Percentiles rank a stretch among this genome's conserved stretches.
These are phyloP conservation scores for Dendrolimus kikuchii DNA, from an alignment of 1,140 invertebrate genomes.

Conservation along the genomic window DNA sequence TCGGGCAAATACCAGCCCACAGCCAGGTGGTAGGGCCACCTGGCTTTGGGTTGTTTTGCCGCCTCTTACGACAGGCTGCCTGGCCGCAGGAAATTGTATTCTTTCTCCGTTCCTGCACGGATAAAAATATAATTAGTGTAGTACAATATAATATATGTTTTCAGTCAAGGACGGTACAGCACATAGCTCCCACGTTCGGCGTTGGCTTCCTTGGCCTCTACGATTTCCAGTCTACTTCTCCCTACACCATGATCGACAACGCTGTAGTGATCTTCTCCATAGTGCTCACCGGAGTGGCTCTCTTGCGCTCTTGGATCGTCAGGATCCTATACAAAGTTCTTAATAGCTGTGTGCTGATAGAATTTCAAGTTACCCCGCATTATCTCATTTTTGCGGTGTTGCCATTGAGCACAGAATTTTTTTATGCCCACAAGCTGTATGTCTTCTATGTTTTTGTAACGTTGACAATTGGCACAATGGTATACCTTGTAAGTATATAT, in stretches of 20 bases:
- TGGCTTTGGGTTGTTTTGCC: too few species aligned
- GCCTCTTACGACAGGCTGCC: too few species aligned
- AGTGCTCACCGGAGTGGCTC: constrained; percentile 29
- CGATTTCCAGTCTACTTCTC: constrained; percentile 43
- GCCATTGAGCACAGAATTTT: constrained; percentile 40
- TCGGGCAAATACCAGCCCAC: too few species aligned
- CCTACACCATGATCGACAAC: constrained; percentile 46
- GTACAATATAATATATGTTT: constrained; percentile 14
- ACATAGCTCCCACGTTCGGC: constrained; percentile 29
- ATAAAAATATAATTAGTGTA: neutral
- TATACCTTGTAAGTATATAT: constrained; percentile 35
- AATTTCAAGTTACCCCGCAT: constrained; percentile 22
- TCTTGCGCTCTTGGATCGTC: constrained; percentile 38
- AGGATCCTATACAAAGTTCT: constrained; percentile 31
- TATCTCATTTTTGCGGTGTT: constrained; percentile 43
- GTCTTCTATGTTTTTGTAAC: constrained; percentile 39
- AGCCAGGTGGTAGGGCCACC: too few species aligned
- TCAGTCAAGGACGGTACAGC: constrained; percentile 23
- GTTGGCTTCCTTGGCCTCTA: constrained; percentile 46
- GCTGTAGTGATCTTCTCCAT: constrained; percentile 40
- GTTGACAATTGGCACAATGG: constrained; percentile 22
- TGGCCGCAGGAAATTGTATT: neutral
- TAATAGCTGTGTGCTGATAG: constrained; percentile 28
- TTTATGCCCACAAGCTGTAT: constrained; percentile 37
- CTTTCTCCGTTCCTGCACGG: too few species aligned